Base-by-base conservation (phyloP, 2,113 vertebrate genomes). In the Mirounga angustirostris region DNA sequence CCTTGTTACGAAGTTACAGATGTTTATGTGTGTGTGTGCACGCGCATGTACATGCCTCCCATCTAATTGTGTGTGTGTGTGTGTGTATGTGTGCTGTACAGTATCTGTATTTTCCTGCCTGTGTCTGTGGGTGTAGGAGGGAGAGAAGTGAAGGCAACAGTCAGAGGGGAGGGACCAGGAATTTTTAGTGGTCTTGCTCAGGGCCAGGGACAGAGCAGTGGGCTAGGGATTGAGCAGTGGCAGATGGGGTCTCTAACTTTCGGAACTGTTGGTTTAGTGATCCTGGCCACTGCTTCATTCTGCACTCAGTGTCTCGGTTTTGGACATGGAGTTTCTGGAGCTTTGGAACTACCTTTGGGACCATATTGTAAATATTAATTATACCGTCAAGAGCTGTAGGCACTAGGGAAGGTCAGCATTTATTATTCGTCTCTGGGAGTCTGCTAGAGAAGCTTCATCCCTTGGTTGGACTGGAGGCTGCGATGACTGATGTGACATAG, bases 301-400 rank as follows among this genome's bases (percentile, higher is more conserved):
- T 50, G 33, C 4, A 12, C 14, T 76, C 46, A 61, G 56, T 43
- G 73, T 61, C 54, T 54, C 46, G 91, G 50, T 59, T 50, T 73
- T 65, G 2, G 2, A 46, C 84, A 43, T 59, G 59, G 71, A 85
- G 22, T 85, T 97, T 82, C 69, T 16, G 69, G 91, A 93, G 26
- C 33, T 28, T 71, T 59, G 73, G 56, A 83, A 81, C 50, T 36
- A 74, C 61, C 30, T 46, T 26, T 19, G 28, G 61, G 52, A 40
- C 56, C 36, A 33, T 80, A 28, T 33, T 89, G 18, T 74, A 56
- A 90, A 63, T 58, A 40, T 86, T 79, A 58, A 30, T 83, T 63
- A 26, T 36, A 28, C 21, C 83, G 36, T 67, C 54, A 65, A 76
- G 63, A 83, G 54, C 63, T 83, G 9, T 15, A 54, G 71, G 10